Evolutionary conservation across 2,113 vertebrate species (phyloP).

Genomic region (Albula glossodonta): DNA sequence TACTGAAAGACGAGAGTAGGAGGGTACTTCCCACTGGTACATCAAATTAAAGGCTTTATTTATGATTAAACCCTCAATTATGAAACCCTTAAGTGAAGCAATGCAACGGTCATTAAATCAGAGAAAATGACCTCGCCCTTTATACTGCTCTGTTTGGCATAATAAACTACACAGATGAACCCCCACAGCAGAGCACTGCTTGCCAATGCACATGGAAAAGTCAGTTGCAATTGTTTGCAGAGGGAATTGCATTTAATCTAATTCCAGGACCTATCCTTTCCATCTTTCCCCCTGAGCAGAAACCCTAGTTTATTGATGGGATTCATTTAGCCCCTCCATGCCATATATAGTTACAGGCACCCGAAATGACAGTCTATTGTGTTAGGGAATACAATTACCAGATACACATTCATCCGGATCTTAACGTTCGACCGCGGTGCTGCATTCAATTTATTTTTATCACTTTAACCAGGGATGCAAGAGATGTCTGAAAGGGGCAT

Average conservation of each 20-base stretch:
- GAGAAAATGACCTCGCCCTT: conserved; percentile 7
- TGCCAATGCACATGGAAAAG: not conserved
- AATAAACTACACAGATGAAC: conserved; percentile 12
- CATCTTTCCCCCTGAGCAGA: conserved; percentile 6
- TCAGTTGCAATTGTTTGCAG: conserved; percentile 9
- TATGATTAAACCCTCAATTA: conserved; percentile 31
- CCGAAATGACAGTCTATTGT: not conserved
- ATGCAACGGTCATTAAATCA: conserved; percentile 26
- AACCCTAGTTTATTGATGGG: conserved; percentile 21
- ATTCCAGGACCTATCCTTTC: conserved; percentile 6
- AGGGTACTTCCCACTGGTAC: not conserved
- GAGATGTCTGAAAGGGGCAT: not conserved
- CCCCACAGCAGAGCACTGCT: not conserved
- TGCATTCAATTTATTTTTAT: not conserved
- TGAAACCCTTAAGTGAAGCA: not conserved
- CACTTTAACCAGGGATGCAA: not conserved
- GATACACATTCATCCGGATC: not conserved
- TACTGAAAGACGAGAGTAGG: not conserved
- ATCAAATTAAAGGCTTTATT: conserved; percentile 8
- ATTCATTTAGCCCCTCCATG: conserved; percentile 20
- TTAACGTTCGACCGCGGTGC: not conserved
- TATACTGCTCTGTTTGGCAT: not conserved
- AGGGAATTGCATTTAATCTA: conserved; percentile 20
- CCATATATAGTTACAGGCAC: conserved; percentile 20
- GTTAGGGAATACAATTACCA: not conserved